Evolutionary conservation across 2,797 vertebrate genomes (phyloP), one percentile per base, ranked within the genome.

Genomic region (Clarias pachynema): DNA sequence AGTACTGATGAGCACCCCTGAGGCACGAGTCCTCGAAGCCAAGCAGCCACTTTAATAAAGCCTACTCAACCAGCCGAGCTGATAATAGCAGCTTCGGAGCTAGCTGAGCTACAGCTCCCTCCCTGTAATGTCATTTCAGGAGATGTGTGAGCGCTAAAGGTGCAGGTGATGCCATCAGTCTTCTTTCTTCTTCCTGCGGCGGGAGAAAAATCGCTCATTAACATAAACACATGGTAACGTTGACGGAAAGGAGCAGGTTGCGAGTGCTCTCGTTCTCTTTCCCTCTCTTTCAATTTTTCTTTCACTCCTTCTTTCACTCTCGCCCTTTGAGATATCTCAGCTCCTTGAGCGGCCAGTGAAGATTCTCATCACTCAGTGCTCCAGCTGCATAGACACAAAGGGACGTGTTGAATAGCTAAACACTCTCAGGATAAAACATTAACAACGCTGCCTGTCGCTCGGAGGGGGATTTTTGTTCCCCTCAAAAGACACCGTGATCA

Each of bases 1-100:
- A 95, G 94, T 92, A 96, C 93, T 93, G 94, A 96, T 95, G 94
- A 93, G 92, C 82, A 68, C 91, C 94, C 94, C 89, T 89, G 40
- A 93, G 94, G 93, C 87, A 84, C 88, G 89, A 89, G 86, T 91
- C 89, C 89, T 84, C 88, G 81, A 69, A 82, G 85, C 77, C 79
- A 83, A 75, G 91, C 91, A 87, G 83, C 66, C 18, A 85, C 84
- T 91, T 91, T 93, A 94, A 94, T 93, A 91, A 94, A 89, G 81
- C 77, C 68, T 22, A 66, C 73, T 81, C 15, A 59, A 83, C 79
- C 70, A 49, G 62, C 88, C 82, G 77, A 44, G 89, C 89, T 83
- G 62, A 26, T 66, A 81, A 81, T 81, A 66, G 66, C 53, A 44
- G 79, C 79, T 81, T 81, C 62, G 22, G 62, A 66, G 62, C 82